Evolutionary conservation across 1,140 invertebrate genomes (phyloP), one percentile per base, ranked within the genome.

Genomic region (Hirudo medicinalis): DNA sequence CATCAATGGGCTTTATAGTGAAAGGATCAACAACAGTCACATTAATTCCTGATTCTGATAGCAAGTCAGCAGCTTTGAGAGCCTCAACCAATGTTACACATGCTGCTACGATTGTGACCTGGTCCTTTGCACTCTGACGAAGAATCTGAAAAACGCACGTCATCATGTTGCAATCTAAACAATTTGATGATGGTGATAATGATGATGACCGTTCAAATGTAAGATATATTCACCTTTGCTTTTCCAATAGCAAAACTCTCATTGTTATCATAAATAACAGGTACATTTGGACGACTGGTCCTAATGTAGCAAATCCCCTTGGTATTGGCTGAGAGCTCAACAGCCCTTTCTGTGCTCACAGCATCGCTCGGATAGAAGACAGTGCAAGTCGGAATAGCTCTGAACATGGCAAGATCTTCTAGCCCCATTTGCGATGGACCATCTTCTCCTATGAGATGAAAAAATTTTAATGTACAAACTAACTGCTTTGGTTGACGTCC

Each of bases 381-480:
- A 3, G 94, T 97, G 72, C 89, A 87, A 60, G 89, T 89, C 54
- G 95, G 94, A 75, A 99, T 88, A 17, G 89, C 81, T 69, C 96
- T 86, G 87, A 99, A 99, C 86, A 99, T 87, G 0, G 93, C 91
- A 54, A 99, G 82, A 82, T 99, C 97, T 84, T 99, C 97, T 0
- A 99, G 84, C 60, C 91, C 97, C 97, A 99, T 99, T 84, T 99
- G 96, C 68, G 91, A 95, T n/a, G 96, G 95, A 8, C 96, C 96
- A 85, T 98, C 95, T 82, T 97, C 94, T 68, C 93, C 92, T 49
- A 49, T 49, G 13, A 49, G 15, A 49, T 15, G 43, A 49, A 15
- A 49, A 17, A 49, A 49, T 2, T 5, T n/a, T 15, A 49, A 49
- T 49, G 43, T 17, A 49, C 43, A 17, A 49, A 49, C 43, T 49